These are phyloP conservation scores for Nebria brevicollis DNA, from an alignment of 2,888 invertebrate genomes.

Conservation along the genomic window DNA sequence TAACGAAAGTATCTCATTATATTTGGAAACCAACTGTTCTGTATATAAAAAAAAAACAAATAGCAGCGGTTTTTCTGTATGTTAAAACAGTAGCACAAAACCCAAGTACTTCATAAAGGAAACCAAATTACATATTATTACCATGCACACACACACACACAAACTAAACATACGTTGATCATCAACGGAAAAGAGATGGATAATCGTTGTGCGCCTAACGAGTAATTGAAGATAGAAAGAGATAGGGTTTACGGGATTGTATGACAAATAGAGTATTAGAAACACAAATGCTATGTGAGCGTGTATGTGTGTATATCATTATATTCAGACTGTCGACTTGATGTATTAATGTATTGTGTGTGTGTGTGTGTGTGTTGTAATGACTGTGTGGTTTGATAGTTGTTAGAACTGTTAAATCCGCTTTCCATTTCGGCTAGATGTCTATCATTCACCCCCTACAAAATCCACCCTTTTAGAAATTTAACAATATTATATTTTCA, in stretches of 20 bases:
- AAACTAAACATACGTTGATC: background rate
- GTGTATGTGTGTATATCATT: constrained; percentile 33
- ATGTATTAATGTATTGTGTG: background rate
- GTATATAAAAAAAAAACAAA: constrained; percentile 24
- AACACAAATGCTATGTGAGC: background rate
- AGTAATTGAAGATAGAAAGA: constrained; percentile 13
- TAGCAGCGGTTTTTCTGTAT: constrained; percentile 23
- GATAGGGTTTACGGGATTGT: background rate
- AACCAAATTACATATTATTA: constrained; percentile 46
- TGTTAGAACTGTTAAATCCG: constrained; percentile 42
- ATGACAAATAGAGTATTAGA: constrained; percentile 47
- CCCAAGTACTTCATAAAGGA: constrained; percentile 38
- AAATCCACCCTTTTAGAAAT: background rate
- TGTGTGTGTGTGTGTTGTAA: constrained; percentile 31
- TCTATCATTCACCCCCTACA: background rate
- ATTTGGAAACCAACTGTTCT: constrained; percentile 35
- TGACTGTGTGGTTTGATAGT: constrained; percentile 33
- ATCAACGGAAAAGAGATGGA: background rate
- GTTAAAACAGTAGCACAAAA: constrained; percentile 45
- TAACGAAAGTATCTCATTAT: constrained; percentile 34
- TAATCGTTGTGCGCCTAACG: background rate
- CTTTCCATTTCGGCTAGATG: constrained; percentile 40
- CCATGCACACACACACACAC: constrained; percentile 35
- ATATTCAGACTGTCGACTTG: constrained; percentile 39
- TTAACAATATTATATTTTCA: no score